Base-by-base conservation (phyloP, 2,797 vertebrate genomes). In the Pantherophis alleghaniensis region DNA sequence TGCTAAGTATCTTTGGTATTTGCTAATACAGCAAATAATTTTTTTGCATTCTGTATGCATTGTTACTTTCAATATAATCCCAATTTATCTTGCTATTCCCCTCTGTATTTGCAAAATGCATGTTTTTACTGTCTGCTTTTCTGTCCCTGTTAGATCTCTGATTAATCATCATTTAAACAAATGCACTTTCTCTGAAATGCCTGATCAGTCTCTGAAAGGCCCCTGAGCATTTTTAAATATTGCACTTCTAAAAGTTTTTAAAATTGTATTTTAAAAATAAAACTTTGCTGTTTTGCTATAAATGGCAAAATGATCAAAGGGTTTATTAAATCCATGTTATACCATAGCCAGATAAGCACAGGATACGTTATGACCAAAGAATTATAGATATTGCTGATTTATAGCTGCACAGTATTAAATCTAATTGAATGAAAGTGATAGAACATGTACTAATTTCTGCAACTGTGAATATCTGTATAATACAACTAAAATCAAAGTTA, bases 81-180 rank as follows among this genome's bases (percentile, higher is more conserved):
- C n/a, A 57, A 69, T 22, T 2, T 90, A 53, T 47, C 53, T 86
- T 32, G 1, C 42, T 56, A 53, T 16, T 47, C 16, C n/a, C 53
- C 57, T 89, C 37, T 92, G 59, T 63, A 47, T 53, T 53, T 89
- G 22, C 28, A 86, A 83, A 90, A 90, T 90, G 28, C 28, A 10
- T 18, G 79, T 51, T 66, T 53, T 42, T 18, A n/a, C 26, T n/a
- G 42, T 24, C 10, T 22, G 10, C 37, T 74, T 86, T 26, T 66
- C 16, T 56, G 56, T 83, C 86, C 47, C n/a, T 66, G 59, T 93
- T 93, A 74, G 61, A 51, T 66, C 32, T 93, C 56, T 86, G 60
- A 69, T 93, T 93, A 66, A 7, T 88, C 55, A 74, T 60, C 53
- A 87, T 87, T 28, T 60, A 22, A 93, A 87, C 26, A 93, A 93